phyloP scores from a whole-genome alignment of 2,797 vertebrate species.

The Cirrhinus mrigala region DNA sequence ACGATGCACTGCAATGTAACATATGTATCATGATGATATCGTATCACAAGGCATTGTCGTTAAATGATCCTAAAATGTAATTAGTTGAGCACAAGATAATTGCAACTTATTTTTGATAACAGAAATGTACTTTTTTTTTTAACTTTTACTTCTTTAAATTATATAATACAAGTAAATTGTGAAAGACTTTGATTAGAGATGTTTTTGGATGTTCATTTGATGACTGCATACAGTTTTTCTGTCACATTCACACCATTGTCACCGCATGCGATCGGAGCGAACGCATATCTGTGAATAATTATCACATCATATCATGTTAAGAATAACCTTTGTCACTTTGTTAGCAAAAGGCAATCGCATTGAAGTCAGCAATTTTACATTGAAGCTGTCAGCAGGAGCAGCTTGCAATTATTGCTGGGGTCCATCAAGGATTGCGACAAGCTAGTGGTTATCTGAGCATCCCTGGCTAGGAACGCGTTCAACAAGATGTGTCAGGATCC shows the following conservation, averaged over 20 bases:
- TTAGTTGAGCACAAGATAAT: no score
- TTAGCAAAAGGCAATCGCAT: slow-evolving; percentile 38
- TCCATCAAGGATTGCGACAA: slow-evolving; percentile 25
- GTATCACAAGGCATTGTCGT: not conserved
- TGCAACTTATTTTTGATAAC: not conserved
- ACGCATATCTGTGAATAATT: slow-evolving; percentile 41
- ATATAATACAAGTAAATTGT: not conserved
- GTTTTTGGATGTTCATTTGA: not conserved
- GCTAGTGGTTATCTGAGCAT: slow-evolving; percentile 35
- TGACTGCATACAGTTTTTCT: not conserved
- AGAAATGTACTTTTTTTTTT: not conserved
- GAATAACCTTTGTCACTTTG: slow-evolving; percentile 41
- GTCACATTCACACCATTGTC: not conserved
- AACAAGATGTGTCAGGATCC: slow-evolving; percentile 1
- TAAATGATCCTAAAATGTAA: not conserved
- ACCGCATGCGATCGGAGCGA: not conserved
- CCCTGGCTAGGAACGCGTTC: slow-evolving; percentile 22
- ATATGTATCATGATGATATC: not conserved
- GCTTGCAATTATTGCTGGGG: slow-evolving; percentile 47
- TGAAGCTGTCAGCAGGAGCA: slow-evolving; percentile 29
- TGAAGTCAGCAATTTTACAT: slow-evolving; percentile 43
- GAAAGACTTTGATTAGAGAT: not conserved
- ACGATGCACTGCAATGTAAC: not conserved
- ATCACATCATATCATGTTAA: slow-evolving; percentile 31
- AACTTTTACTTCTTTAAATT: not conserved